phyloP scores from a whole-genome alignment of 1,140 invertebrate genomes.

The Diploscapter pachys region DNA sequence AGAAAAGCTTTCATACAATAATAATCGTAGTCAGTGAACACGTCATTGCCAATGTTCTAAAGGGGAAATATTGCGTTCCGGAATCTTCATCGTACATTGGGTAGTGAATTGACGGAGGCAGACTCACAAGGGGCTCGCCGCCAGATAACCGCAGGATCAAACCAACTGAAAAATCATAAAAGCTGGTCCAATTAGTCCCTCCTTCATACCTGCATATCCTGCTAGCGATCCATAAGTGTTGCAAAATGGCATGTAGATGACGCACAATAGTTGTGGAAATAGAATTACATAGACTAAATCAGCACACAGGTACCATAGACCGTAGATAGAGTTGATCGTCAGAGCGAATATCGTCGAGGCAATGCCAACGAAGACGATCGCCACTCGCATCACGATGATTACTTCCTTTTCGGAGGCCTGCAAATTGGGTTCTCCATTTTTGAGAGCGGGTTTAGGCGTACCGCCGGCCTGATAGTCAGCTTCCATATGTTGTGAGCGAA shows the following conservation, averaged over 20 bases:
- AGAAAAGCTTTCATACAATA: not conserved
- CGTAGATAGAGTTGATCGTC: conserved; percentile 92
- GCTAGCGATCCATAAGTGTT: conserved; percentile 91
- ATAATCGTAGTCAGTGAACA: conserved; percentile 67
- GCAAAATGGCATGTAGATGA: conserved; percentile 88
- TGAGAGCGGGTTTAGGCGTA: conserved; percentile 59
- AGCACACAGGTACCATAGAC: conserved; percentile 92
- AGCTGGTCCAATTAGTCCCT: no score
- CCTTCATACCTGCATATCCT: conserved; percentile 53
- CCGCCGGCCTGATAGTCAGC: conserved; percentile 85
- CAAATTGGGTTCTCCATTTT: conserved; percentile 10
- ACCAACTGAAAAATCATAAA: conserved; percentile 74
- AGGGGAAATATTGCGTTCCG: conserved; percentile 62
- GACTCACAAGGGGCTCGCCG: conserved; percentile 78
- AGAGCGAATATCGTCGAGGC: conserved; percentile 88
- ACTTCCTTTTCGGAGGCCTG: conserved; percentile 91
- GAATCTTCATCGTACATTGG: conserved; percentile 58
- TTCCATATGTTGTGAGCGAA: conserved; percentile 96
- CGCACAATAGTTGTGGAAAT: conserved; percentile 94
- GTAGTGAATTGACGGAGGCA: conserved; percentile 69
- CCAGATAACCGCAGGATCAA: conserved; percentile 80
- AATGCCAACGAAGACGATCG: conserved; percentile 86
- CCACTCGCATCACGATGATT: conserved; percentile 91
- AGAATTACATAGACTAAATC: conserved; percentile 93
- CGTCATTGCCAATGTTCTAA: conserved; percentile 65